A percentile compares a stretch with the other conserved stretches of the same genome.
Evolutionary conservation across 2,888 invertebrate species (phyloP).

Genomic region (Petrophora chlorosata): DNA sequence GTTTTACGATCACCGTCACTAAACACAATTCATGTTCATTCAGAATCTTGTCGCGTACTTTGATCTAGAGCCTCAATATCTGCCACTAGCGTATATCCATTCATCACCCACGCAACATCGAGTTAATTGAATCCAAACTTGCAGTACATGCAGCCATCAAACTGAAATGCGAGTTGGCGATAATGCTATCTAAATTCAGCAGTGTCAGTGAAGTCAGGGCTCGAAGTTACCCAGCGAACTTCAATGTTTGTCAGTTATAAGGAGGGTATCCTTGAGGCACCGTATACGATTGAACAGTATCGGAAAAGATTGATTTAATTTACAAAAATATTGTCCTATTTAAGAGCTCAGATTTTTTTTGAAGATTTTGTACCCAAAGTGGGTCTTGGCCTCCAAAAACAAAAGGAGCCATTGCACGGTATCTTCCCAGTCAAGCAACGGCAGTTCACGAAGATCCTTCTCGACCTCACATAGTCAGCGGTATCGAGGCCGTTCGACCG

Average conservation of each 20-base stretch:
- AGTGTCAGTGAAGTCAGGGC: constrained; percentile 50
- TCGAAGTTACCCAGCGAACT: constrained; percentile 47
- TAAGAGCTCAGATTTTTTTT: no score
- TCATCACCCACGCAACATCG: constrained; percentile 14
- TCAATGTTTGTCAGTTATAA: constrained; percentile 67
- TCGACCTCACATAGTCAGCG: no score
- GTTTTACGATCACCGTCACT: no score
- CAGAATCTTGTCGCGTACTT: no score
- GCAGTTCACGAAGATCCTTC: no score
- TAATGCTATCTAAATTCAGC: constrained; percentile 62
- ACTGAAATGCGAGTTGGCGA: constrained; percentile 50
- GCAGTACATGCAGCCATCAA: constrained; percentile 44
- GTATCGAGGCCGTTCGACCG: no score
- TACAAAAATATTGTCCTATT: no score
- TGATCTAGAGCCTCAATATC: constrained; percentile 11
- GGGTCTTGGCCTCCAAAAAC: no score
- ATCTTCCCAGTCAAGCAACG: no score
- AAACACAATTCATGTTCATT: no score
- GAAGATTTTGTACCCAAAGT: no score
- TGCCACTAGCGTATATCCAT: constrained; percentile 4
- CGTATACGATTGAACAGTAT: not conserved
- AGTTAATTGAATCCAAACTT: constrained; percentile 25
- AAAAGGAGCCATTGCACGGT: no score
- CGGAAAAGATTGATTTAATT: not conserved
- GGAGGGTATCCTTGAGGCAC: constrained; percentile 28